A percentile compares a stretch with the other conserved stretches of the same genome.
These are phyloP conservation scores for Xestoiulus laeticollis DNA, from an alignment of 2,888 invertebrate species.

Conservation along the genomic window DNA sequence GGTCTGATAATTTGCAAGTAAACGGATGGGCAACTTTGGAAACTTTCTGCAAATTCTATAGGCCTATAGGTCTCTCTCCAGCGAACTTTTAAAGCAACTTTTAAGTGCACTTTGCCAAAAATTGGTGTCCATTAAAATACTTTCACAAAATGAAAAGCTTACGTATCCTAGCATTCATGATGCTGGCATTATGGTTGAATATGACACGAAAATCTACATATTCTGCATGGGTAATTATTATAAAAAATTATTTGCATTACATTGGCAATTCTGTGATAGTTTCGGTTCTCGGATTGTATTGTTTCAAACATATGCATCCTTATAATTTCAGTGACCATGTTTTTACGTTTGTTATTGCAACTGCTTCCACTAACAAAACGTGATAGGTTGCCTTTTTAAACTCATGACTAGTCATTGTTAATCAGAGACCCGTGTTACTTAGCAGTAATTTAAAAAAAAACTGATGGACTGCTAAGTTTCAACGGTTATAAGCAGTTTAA, in stretches of 20 bases:
- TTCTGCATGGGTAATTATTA: not conserved
- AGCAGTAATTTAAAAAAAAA: not conserved
- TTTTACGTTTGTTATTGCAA: not conserved
- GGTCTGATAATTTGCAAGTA: not conserved
- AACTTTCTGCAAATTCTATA: not conserved
- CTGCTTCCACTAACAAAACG: not conserved
- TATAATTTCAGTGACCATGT: conserved; percentile 11
- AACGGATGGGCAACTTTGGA: not conserved
- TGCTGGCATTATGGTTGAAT: not conserved
- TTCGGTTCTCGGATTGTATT: not conserved
- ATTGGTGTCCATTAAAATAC: not conserved
- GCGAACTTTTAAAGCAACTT: not conserved
- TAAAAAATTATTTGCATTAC: not conserved
- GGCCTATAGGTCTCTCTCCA: not conserved
- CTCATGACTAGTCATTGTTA: conserved; percentile 11
- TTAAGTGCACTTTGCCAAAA: conserved; percentile 35
- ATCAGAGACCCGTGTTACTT: not conserved
- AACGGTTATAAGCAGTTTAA: not conserved
- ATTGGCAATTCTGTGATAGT: conserved; percentile 32
- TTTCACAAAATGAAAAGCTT: not conserved
- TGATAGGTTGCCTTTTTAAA: conserved; percentile 5
- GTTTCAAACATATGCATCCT: not conserved
- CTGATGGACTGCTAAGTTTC: not conserved
- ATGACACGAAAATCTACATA: not conserved
- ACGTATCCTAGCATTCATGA: not conserved